Conservation (phyloP, 2,888 invertebrate genomes). For the Sphaerophoria taeniata region DNA sequence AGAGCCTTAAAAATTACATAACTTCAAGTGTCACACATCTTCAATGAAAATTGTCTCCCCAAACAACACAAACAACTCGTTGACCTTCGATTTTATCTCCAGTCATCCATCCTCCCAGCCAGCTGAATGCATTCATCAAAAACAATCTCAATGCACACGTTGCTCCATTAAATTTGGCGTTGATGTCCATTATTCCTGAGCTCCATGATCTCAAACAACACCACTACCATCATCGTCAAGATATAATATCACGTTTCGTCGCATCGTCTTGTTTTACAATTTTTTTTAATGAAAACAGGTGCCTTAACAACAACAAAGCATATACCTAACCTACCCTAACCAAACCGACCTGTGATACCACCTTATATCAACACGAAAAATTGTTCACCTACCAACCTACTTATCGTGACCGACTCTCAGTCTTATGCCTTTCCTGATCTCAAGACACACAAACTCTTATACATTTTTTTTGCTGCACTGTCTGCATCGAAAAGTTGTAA, state of each 20-base stretch:
- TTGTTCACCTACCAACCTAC: slow-evolving; percentile 73
- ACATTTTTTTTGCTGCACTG: neutral
- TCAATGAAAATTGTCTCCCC: slow-evolving; percentile 3
- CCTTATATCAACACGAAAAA: slow-evolving; percentile 43
- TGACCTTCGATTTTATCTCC: slow-evolving; percentile 38
- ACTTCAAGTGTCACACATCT: slow-evolving; percentile 1
- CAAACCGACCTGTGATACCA: slow-evolving; percentile 6
- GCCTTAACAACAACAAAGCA: neutral
- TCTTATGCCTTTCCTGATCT: slow-evolving; percentile 54
- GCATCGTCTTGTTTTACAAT: slow-evolving; percentile 5
- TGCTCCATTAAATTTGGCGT: slow-evolving; percentile 29
- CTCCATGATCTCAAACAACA: neutral
- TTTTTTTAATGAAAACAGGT: neutral
- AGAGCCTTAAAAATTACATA: no score
- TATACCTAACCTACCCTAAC: slow-evolving; percentile 12
- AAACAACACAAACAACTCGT: neutral
- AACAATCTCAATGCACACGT: slow-evolving; percentile 8
- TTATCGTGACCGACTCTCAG: slow-evolving; percentile 70
- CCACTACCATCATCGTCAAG: neutral
- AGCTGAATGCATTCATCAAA: slow-evolving; percentile 15
- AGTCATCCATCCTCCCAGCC: slow-evolving; percentile 16
- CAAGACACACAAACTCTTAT: slow-evolving; percentile 31
- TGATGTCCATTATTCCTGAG: slow-evolving; percentile 12
- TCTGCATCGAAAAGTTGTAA: slow-evolving; percentile 58
- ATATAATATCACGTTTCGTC: slow-evolving; percentile 21